Evolutionary conservation across 2,888 invertebrate species (phyloP), one percentile per base, ranked within the genome.

Genomic region (Deilephila porcellus): DNA sequence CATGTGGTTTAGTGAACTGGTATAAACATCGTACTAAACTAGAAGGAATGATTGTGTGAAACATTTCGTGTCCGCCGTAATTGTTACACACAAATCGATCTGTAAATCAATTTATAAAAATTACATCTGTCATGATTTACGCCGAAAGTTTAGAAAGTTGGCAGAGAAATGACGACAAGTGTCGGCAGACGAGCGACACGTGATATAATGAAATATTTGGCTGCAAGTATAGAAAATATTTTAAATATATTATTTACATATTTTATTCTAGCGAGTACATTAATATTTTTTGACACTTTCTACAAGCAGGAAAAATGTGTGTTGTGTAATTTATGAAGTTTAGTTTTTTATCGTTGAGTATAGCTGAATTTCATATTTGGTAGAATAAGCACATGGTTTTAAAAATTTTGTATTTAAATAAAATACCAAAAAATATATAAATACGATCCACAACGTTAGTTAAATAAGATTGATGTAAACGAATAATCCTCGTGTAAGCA

Each of bases 141-240:
- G 71, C 77, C 45, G 82, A 81, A 80, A 79, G 78, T 80, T 82
- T 81, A 82, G 83, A 82, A 82, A 82, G 82, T 80, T 45, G 52
- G 45, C 11, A 45, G 37, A 71, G 60, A 63, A 53, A 71, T 70
- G 60, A 45, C 29, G 32, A 53, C 25, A 52, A 72, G 52, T 29
- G 62, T 29, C 29, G 52, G 25, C 60, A 60, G 14, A 45, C 45
- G 11, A 45, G 45, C 32, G 32, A 34, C 19, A 34, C 29, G 59
- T 60, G 45, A 62, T 37, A 25, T 29, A 32, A 71, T 60, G 34
- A n/a, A 11, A 37, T 37, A 20, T 64, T 64, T 62, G 17, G 20
- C 37, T 37, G 56, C 56, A 56, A 5, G 19, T 56, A 56, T n/a
- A 56, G 6, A 17, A 52, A 52, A 56, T 53, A 53, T 53, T 53